Evolutionary conservation across 2,888 invertebrate species (phyloP), one percentile per base, ranked within the genome.

Genomic region (Cremastinae sp.): DNA sequence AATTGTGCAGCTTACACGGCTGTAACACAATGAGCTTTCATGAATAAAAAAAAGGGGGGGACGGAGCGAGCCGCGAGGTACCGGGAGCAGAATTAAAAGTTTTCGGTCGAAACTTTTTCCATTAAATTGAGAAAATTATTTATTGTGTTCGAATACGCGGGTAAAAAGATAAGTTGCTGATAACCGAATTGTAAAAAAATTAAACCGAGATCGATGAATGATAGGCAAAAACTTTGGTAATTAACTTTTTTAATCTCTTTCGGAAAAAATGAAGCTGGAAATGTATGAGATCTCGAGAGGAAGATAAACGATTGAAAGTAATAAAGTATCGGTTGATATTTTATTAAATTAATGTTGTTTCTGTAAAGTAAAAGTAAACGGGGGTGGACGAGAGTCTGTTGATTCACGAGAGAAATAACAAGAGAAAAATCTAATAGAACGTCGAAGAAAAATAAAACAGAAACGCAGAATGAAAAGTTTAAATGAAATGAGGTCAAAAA

Each of bases 21-120:
- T 8, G 37, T 35, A 53, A 59, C 22, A 41, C 59, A 64, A 69
- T 74, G 53, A 65, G 51, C 69, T 59, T 39, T 37, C 28, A 59
- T 41, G 22, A 74, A 59, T 70, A 22, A 37, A 47, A 51, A 16
- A 47, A 43, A 9, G 28, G 5, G 22, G 14, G 2, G 2, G 45
- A 9, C 0, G 12, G 14, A 51, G 35, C 16, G 3, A 39, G 14
- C 8, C 45, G 37, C 12, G 9, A 22, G 16, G 20, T 28, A n/a
- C 43, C n/a, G 12, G n/a, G 43, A 7, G 18, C 22, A 12, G 12
- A 18, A n/a, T 10, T 20, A 59, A 45, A 37, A 68, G 4, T 51
- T 49, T 66, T 18, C 14, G 10, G 10, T 22, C 20, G 8, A 35
- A 49, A 20, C 7, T 47, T 59, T 47, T 39, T 20, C 14, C 53